Evolutionary conservation across 2,113 vertebrate genomes (phyloP).

Genomic region (Saguinus midas): DNA sequence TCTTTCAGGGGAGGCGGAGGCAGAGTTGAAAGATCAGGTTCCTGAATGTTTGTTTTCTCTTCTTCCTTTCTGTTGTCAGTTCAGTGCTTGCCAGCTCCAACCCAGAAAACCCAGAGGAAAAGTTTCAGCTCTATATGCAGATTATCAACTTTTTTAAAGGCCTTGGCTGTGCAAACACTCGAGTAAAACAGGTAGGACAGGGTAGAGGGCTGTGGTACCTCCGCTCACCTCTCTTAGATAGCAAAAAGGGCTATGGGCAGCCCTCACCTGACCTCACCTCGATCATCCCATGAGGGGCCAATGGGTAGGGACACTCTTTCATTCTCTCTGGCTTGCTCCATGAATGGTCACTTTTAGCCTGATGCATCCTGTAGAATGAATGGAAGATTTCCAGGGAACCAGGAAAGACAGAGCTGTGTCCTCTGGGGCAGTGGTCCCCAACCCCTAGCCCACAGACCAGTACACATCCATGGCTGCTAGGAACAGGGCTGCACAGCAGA

Average conservation of each 20-base stretch:
- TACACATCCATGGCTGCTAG: too few relatives aligned
- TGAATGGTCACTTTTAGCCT: neutral
- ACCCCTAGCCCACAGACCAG: too few relatives aligned
- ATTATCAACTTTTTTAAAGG: constrained; percentile 83
- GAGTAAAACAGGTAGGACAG: constrained; percentile 81
- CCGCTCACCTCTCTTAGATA: accelerated
- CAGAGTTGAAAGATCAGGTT: neutral
- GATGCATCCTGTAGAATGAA: neutral
- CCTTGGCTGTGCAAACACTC: constrained; percentile 72
- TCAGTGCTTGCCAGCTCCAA: constrained; percentile 56
- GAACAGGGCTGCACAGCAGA: too few relatives aligned
- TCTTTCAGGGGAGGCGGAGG: neutral
- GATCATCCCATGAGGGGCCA: neutral
- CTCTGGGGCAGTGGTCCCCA: neutral
- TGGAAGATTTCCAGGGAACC: neutral
- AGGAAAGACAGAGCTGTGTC: neutral
- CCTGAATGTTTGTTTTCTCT: constrained; percentile 11
- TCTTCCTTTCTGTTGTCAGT: constrained; percentile 76
- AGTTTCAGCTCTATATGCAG: constrained; percentile 81
- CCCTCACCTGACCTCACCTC: too few relatives aligned
- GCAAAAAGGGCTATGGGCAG: neutral
- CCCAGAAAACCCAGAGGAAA: constrained; percentile 78
- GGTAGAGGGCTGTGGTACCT: neutral
- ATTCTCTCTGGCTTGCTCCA: neutral
- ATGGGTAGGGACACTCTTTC: accelerated